Conservation (phyloP, 2,888 invertebrate genomes). For the Calliphora vomitoria region DNA sequence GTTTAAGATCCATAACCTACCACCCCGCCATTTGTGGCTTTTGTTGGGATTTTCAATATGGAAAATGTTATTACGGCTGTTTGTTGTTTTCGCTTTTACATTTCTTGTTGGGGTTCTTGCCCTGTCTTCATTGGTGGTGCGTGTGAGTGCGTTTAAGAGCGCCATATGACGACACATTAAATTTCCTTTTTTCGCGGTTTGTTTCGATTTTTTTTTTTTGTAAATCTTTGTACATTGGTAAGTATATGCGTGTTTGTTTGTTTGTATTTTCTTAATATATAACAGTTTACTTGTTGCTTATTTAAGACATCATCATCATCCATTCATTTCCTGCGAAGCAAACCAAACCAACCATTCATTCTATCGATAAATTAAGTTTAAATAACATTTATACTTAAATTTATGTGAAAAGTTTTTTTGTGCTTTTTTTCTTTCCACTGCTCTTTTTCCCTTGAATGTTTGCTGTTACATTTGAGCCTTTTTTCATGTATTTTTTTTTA, state of each 20-base stretch:
- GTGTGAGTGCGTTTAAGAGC: constrained; percentile 7
- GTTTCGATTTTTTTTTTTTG: constrained; percentile 16
- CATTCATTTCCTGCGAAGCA: constrained; percentile 28
- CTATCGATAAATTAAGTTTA: constrained; percentile 68
- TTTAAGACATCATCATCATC: constrained; percentile 62
- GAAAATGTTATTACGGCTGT: constrained; percentile 55
- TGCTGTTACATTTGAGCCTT: constrained; percentile 41
- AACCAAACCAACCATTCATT: constrained; percentile 53
- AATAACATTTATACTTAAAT: constrained; percentile 68
- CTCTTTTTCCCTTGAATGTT: constrained; percentile 21
- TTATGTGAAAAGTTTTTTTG: constrained; percentile 65
- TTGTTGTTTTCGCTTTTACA: constrained; percentile 22
- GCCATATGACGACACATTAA: constrained; percentile 69
- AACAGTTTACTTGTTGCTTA: constrained; percentile 66
- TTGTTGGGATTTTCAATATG: constrained; percentile 54
- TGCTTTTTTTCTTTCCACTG: neutral
- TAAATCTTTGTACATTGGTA: neutral
- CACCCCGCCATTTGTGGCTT: constrained; percentile 32
- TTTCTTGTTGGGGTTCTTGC: neutral
- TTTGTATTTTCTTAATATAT: neutral
- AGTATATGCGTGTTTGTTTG: constrained; percentile 4
- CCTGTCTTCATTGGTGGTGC: neutral
- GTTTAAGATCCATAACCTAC: constrained; percentile 46
- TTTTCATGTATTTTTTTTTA: constrained; percentile 24
- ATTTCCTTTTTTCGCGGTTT: constrained; percentile 55